Evolutionary conservation across 2,797 vertebrate genomes (phyloP).

Genomic region (Neosilurus mollespiculum): DNA sequence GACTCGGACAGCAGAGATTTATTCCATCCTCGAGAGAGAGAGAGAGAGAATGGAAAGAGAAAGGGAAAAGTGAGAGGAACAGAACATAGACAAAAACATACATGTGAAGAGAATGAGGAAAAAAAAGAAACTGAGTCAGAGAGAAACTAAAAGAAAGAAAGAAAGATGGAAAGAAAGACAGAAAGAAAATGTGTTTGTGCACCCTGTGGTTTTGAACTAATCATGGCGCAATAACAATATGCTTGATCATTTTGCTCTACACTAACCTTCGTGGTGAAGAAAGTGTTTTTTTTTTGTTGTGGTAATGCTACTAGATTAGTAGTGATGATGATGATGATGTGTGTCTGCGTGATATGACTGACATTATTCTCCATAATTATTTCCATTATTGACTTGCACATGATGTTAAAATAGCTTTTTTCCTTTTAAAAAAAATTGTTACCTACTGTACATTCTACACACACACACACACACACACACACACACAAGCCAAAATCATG

Average conservation of each 20-base stretch:
- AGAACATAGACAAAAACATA: background rate
- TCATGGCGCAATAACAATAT: background rate
- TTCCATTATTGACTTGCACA: background rate
- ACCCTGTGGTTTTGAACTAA: background rate
- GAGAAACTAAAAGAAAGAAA: too few relatives aligned
- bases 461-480: background rate
- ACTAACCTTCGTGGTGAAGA: background rate
- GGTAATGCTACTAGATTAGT: background rate
- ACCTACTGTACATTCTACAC: background rate
- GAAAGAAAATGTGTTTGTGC: background rate
- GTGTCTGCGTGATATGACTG: background rate
- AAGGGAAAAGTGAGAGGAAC: background rate
- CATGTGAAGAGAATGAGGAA: constrained; percentile 14
- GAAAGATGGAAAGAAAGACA: constrained; percentile 36
- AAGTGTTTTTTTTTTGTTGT: background rate
- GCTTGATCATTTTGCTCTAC: background rate
- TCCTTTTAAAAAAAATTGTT: background rate
- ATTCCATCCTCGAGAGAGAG: background rate
- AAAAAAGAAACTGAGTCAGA: constrained; percentile 18
- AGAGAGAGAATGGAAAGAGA: background rate
- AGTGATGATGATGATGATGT: background rate
- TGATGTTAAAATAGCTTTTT: background rate
- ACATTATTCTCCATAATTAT: background rate
- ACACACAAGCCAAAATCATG: background rate
- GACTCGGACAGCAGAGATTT: background rate